A percentile compares a stretch with the other conserved stretches of the same genome.
phyloP scores from a whole-genome alignment of 2,797 vertebrate genomes.

The Lepilemur septentrionalis region DNA sequence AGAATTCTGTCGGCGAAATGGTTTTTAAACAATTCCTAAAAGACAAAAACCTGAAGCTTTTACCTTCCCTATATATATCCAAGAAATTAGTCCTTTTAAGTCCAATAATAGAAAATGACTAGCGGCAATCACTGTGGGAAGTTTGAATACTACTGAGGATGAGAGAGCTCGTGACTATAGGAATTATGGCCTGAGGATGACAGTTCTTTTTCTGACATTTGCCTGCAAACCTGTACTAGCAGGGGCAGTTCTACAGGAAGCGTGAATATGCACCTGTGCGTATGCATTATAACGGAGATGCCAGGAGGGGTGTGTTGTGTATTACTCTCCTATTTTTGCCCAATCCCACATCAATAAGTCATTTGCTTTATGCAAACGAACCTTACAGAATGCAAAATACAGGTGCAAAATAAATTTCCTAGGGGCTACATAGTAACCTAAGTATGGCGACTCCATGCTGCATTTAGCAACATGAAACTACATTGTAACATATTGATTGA shows the following conservation, averaged over 20 bases:
- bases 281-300: fast-evolving
- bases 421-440: neutral
- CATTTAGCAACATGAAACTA: neutral
- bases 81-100: neutral
- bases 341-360: fast-evolving
- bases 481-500: fast-evolving
- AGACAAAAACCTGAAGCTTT: neutral
- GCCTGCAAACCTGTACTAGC: neutral
- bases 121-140: no score
- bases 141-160: fast-evolving
- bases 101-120: neutral
- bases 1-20: neutral
- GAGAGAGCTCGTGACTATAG: fast-evolving
- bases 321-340: neutral
- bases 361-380: neutral
- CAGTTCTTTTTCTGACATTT: neutral
- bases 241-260: neutral
- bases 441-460: fast-evolving
- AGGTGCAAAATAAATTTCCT: neutral
- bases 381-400: neutral
- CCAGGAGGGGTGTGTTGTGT: fast-evolving
- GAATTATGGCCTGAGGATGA: neutral
- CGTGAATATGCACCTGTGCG: no score
- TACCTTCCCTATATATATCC: neutral
- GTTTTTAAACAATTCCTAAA: neutral